Percentiles rank a stretch among this genome's conserved stretches.
Evolutionary conservation across 2,888 invertebrate species (phyloP).

Genomic region (Agrochola circellaris): DNA sequence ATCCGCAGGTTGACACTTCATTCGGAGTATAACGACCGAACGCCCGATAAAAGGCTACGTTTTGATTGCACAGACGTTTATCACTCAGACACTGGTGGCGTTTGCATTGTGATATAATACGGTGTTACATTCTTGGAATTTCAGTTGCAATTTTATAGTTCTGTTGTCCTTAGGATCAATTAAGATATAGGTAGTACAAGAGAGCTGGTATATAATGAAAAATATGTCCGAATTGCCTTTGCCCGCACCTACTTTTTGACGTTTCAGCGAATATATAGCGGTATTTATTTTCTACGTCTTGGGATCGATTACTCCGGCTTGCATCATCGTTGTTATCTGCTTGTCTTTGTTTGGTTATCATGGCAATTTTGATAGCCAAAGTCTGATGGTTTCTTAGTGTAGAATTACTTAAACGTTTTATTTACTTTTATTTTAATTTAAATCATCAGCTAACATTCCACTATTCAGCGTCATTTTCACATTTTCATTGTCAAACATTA

Average conservation of each 20-base stretch:
- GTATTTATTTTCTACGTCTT: background rate
- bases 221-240: background rate
- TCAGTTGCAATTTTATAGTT: background rate
- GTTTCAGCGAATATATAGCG: background rate
- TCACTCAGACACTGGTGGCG: constrained; percentile 33
- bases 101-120: constrained; percentile 45
- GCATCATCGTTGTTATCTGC: background rate
- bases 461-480: constrained; percentile 3
- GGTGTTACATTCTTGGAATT: constrained; percentile 14
- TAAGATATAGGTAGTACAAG: background rate
- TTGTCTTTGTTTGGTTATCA: constrained; percentile 3
- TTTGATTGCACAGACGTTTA: constrained; percentile 59
- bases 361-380: background rate
- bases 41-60: constrained; percentile 64
- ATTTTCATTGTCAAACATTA: background rate
- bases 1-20: constrained; percentile 55
- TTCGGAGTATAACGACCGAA: constrained; percentile 63
- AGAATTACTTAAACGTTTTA: background rate
- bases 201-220: background rate
- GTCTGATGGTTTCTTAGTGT: background rate
- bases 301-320: background rate
- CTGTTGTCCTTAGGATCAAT: background rate
- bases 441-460: background rate
- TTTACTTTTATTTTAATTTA: constrained; percentile 13
- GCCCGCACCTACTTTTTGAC: background rate